A percentile compares a stretch with the other conserved stretches of the same genome.
These are phyloP conservation scores for Clarias batrachus DNA, from an alignment of 2,113 vertebrate species.

Conservation along the genomic window DNA sequence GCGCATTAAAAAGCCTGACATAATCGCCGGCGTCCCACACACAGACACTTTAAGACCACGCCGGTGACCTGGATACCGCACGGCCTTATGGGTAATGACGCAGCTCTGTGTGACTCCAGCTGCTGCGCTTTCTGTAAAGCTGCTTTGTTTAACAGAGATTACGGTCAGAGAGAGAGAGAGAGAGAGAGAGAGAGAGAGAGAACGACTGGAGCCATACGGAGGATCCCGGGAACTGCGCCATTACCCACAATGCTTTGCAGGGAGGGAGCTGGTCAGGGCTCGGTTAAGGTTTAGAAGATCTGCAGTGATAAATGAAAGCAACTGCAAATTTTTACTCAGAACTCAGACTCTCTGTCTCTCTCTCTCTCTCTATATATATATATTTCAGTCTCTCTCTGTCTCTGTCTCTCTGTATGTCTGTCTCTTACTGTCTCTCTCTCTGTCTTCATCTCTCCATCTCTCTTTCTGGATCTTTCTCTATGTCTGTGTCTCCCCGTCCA, in stretches of 20 bases:
- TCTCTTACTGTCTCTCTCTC: too few relatives aligned
- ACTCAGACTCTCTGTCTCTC: not conserved
- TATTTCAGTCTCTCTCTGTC: too few relatives aligned
- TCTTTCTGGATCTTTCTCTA: too few relatives aligned
- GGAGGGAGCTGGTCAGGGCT: too few relatives aligned
- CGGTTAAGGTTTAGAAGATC: not conserved
- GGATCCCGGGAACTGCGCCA: not conserved
- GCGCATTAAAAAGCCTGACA: not conserved
- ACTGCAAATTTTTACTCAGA: not conserved
- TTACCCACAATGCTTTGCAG: conserved; percentile 17
- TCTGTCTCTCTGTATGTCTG: too few relatives aligned
- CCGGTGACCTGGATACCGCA: not conserved
- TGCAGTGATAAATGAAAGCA: not conserved
- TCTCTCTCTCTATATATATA: not conserved
- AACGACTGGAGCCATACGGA: not conserved
- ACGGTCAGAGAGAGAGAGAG: not conserved
- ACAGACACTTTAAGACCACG: not conserved
- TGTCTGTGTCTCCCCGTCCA: too few relatives aligned
- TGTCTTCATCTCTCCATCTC: too few relatives aligned
- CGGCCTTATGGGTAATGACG: conserved; percentile 4
- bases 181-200: not conserved
- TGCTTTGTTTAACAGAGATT: not conserved
- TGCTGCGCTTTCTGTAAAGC: not conserved
- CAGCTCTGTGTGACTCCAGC: not conserved
- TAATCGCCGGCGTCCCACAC: not conserved